Evolutionary conservation across 2,888 invertebrate genomes (phyloP), one percentile per base, ranked within the genome.

Genomic region (Anthophora plumipes): DNA sequence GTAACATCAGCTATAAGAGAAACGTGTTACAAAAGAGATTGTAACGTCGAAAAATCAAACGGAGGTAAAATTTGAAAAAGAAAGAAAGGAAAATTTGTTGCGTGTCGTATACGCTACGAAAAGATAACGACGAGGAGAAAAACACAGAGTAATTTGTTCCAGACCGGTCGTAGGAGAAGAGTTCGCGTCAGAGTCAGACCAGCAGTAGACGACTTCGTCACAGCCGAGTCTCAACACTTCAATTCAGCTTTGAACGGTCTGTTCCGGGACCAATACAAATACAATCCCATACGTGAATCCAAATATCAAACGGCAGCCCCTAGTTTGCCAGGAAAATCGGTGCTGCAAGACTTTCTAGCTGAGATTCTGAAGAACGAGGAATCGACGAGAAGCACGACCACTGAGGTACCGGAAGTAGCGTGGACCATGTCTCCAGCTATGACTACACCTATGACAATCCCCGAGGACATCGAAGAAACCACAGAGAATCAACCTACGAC

Each of bases 141-240:
- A 6, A 2, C 1, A 1, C 31, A 0, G 6, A 20, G 39, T 6
- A 1, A 39, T 64, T 20, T 11, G 31, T 80, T 76, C 8, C 39
- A 82, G 82, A 89, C 87, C 22, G 79, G 82, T 8, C 93, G 94
- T 76, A 95, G 96, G 77, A 95, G 96, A 82, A 96, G 97, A 68
- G 95, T 96, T 89, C 97, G 97, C 96, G 96, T 96, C 89, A 95
- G 96, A 84, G 95, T 97, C 0, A 95, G 96, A 83, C 95, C 96
- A 39, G 94, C 95, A 60, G 95, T 95, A 6, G 97, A 97, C 91
- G 95, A 95, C 37, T 96, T 97, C 67, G 97, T 97, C 90, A 95
- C 95, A 0, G 97, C 97, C 0, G 97, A 97, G 92, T 97, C 97
- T 0, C 97, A 97, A 92, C 96, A 96, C 89, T 95, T 96, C 43